Evolutionary conservation across 2,888 invertebrate genomes (phyloP).

Genomic region (Hyalella azteca): DNA sequence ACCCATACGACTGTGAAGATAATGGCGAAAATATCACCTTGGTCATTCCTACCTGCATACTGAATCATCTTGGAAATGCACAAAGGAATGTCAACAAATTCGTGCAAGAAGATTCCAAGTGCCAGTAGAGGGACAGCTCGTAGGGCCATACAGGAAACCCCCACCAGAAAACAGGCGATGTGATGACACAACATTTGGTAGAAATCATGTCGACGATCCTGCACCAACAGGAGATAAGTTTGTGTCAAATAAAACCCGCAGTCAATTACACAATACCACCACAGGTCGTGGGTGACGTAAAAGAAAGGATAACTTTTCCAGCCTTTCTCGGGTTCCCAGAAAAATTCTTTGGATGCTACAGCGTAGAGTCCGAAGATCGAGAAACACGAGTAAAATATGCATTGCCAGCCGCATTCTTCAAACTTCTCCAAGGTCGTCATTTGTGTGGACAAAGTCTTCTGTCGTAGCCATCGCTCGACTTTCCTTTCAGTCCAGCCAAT

Average conservation of each 20-base stretch:
- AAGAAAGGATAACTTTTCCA: slow-evolving; percentile 13
- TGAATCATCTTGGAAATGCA: neutral
- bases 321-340: slow-evolving; percentile 5
- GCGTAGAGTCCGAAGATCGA: neutral
- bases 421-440: slow-evolving; percentile 23
- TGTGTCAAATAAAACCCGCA: slow-evolving; percentile 9
- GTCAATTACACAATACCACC: slow-evolving; percentile 23
- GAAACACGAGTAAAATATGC: neutral
- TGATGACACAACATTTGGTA: slow-evolving; percentile 5
- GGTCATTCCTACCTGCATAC: neutral
- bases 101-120: neutral
- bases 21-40: neutral
- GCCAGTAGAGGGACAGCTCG: neutral
- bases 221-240: neutral
- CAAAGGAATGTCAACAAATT: neutral
- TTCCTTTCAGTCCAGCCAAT: neutral
- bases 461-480: slow-evolving; percentile 8
- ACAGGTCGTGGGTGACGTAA: neutral
- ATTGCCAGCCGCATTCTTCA: neutral
- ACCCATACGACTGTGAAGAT: neutral
- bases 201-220: slow-evolving; percentile 23
- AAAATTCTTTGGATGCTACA: neutral
- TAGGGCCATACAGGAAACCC: neutral
- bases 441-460: neutral
- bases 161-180: neutral